These are phyloP conservation scores for Lagopus muta DNA, from an alignment of 2,113 vertebrate species.

Conservation along the genomic window DNA sequence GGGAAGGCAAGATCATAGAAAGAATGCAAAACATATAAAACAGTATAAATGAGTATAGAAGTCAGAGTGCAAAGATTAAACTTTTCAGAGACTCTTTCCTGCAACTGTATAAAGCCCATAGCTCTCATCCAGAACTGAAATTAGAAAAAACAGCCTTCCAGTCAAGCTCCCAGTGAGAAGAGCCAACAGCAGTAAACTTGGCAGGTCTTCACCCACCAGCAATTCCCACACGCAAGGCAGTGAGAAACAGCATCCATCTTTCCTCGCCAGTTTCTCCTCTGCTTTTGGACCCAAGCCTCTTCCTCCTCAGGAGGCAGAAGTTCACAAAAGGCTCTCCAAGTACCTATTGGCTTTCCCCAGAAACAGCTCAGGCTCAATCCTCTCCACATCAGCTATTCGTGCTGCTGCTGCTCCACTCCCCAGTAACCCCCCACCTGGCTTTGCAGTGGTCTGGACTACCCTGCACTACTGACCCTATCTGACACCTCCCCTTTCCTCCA, in stretches of 20 bases:
- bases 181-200: conserved; percentile 13
- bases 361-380: not conserved
- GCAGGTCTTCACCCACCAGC: not conserved
- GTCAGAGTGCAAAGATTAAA: fast-evolving
- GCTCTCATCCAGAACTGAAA: not conserved
- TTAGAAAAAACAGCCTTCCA: conserved; percentile 1
- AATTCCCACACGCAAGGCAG: not conserved
- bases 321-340: not conserved
- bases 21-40: not conserved
- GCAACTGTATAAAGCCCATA: not conserved
- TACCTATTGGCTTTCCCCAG: not conserved
- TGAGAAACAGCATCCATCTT: not conserved
- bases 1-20: not conserved
- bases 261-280: not conserved
- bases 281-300: not conserved
- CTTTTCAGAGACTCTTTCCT: not conserved
- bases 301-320: not conserved
- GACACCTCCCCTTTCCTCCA: not conserved
- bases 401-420: not conserved
- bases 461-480: not conserved
- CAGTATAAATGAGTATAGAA: not conserved
- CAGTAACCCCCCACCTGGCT: too few species aligned
- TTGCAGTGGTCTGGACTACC: not conserved
- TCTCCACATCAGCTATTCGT: not conserved
- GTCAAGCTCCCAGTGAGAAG: conserved; percentile 2